These are phyloP conservation scores for Tyrannus savana DNA, from an alignment of 2,113 vertebrate species.

Conservation along the genomic window DNA sequence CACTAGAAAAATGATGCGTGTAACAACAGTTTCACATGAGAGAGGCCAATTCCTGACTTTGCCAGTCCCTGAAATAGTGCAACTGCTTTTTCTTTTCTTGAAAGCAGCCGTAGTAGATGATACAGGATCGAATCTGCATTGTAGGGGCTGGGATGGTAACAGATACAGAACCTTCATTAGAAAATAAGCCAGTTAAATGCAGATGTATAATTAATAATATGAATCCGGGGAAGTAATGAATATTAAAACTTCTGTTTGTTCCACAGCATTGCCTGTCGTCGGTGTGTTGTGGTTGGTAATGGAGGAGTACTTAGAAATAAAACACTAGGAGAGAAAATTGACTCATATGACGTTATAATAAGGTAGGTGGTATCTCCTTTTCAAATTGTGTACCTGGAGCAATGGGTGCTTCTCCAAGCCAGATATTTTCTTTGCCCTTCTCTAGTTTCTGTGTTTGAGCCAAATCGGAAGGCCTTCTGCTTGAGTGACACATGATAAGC, in stretches of 20 bases:
- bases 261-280: slow-evolving; percentile 73
- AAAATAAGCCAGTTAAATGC: background rate
- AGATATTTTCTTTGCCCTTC: background rate
- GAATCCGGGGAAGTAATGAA: background rate
- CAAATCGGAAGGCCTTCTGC: background rate
- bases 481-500: background rate
- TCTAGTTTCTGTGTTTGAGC: background rate
- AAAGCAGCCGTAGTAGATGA: background rate
- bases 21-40: background rate
- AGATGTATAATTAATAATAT: background rate
- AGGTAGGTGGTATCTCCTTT: slow-evolving; percentile 69
- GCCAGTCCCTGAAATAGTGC: background rate
- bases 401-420: background rate
- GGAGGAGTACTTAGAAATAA: slow-evolving; percentile 83
- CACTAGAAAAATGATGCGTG: background rate
- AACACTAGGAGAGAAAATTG: slow-evolving; percentile 79
- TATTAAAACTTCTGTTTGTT: slow-evolving; percentile 21
- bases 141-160: background rate
- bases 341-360: slow-evolving; percentile 81
- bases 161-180: background rate
- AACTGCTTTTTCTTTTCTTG: background rate
- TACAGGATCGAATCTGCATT: background rate
- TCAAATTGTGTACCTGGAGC: background rate
- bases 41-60: background rate
- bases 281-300: slow-evolving; percentile 81